Conservation (phyloP, 2,797 vertebrate species). For the Parauchenoglanis ngamensis region DNA sequence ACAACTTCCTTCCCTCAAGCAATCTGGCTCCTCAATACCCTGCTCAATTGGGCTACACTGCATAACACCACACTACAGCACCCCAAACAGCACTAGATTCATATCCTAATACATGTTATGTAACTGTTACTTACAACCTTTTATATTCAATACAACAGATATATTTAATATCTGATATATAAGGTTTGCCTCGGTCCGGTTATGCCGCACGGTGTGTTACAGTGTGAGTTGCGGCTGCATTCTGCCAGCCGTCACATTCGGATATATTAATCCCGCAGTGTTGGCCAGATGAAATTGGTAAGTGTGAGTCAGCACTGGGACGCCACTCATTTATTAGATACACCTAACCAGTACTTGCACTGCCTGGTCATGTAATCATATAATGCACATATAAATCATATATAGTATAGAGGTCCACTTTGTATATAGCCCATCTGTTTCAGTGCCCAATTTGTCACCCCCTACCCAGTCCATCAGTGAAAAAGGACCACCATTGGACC, state of each 20-base stretch:
- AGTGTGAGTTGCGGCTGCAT: not conserved
- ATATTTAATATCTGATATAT: constrained; percentile 9
- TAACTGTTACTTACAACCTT: not conserved
- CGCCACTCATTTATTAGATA: not conserved
- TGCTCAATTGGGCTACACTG: not conserved
- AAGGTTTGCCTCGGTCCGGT: not conserved
- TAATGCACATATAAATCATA: constrained; percentile 10
- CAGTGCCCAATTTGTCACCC: not conserved
- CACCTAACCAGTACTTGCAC: not conserved
- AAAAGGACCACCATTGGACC: not conserved
- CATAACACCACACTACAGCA: not conserved
- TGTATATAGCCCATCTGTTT: not conserved
- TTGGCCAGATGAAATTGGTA: not conserved
- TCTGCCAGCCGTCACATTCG: constrained; percentile 7
- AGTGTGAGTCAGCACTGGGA: constrained; percentile 2
- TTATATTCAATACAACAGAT: not conserved
- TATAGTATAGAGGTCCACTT: not conserved
- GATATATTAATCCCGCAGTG: not conserved
- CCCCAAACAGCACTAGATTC: not conserved
- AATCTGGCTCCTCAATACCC: not conserved
- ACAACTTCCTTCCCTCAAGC: not conserved
- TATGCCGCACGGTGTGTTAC: not conserved
- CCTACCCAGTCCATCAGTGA: not conserved
- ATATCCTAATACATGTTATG: not conserved
- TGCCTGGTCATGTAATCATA: not conserved